Percentiles rank a stretch among this genome's conserved stretches.
These are phyloP conservation scores for Chrysolina haemoptera DNA, from an alignment of 2,888 invertebrate genomes.

Conservation along the genomic window DNA sequence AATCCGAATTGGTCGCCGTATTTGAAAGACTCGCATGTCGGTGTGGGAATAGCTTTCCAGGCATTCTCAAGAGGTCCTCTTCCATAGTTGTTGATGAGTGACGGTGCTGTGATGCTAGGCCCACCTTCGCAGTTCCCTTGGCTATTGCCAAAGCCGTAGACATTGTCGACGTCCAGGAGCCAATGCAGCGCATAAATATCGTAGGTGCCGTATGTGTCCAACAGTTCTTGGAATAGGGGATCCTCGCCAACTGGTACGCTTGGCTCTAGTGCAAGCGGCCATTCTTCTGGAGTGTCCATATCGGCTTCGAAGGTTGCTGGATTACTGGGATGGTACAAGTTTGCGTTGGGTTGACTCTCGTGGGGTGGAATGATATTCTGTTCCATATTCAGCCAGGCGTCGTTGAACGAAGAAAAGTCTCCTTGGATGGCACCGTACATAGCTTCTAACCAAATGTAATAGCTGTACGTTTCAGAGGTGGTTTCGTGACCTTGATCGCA, in stretches of 20 bases:
- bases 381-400: conserved; percentile 52
- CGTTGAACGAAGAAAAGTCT: conserved; percentile 50
- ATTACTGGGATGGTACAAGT: conserved; percentile 44
- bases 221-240: conserved; percentile 51
- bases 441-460: conserved; percentile 51
- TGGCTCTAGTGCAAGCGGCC: conserved; percentile 37
- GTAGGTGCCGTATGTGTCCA: conserved; percentile 46
- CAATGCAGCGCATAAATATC: conserved; percentile 52
- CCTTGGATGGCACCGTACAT: conserved; percentile 53
- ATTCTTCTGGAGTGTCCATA: conserved; percentile 36
- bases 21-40: conserved; percentile 51
- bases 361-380: conserved; percentile 48
- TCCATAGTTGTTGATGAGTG: conserved; percentile 51
- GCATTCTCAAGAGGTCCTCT: conserved; percentile 46
- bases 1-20: conserved; percentile 51
- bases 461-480: conserved; percentile 55
- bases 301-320: conserved; percentile 37
- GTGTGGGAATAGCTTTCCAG: conserved; percentile 48
- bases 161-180: conserved; percentile 53
- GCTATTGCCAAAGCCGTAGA: conserved; percentile 52
- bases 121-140: conserved; percentile 49
- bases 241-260: conserved; percentile 50
- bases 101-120: conserved; percentile 47
- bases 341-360: conserved; percentile 39
- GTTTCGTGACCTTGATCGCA: conserved; percentile 54